These are phyloP conservation scores for Charaxes varanes DNA, from an alignment of 1,140 invertebrate species.

Conservation along the genomic window DNA sequence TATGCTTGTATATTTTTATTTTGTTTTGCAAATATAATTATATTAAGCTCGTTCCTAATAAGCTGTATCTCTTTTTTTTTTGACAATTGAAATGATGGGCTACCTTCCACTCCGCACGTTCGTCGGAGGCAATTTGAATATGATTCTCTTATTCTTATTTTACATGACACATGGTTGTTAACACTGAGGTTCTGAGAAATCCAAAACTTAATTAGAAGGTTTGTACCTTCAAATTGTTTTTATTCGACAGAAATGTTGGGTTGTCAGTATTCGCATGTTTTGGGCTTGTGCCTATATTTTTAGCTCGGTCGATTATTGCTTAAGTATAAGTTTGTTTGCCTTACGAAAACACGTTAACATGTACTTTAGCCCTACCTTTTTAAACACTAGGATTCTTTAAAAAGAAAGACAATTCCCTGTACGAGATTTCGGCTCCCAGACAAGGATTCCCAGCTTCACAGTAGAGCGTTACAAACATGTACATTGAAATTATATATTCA, in stretches of 20 bases:
- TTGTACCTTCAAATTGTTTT: conserved; percentile 15
- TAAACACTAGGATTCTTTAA: too few relatives aligned
- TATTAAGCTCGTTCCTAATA: conserved; percentile 41
- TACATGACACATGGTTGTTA: conserved; percentile 30
- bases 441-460: too few relatives aligned
- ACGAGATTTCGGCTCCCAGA: too few relatives aligned
- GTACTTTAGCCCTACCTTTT: too few relatives aligned
- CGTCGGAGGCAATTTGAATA: conserved; percentile 42
- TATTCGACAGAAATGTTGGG: conserved; percentile 39
- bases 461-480: too few relatives aligned
- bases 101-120: conserved; percentile 38
- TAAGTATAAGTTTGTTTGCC: too few relatives aligned
- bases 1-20: too few relatives aligned
- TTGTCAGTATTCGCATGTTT: conserved; percentile 10
- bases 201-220: conserved; percentile 32
- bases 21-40: too few relatives aligned
- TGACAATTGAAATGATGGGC: conserved; percentile 41
- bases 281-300: conserved; percentile 9
- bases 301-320: conserved; percentile 19
- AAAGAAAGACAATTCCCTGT: too few relatives aligned
- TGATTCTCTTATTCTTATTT: conserved; percentile 25
- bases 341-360: too few relatives aligned
- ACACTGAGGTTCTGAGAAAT: conserved; percentile 30
- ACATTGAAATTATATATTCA: too few relatives aligned
- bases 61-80: conserved; percentile 31